phyloP scores from a whole-genome alignment of 2,797 vertebrate genomes.

The Sebastes hubbsi region DNA sequence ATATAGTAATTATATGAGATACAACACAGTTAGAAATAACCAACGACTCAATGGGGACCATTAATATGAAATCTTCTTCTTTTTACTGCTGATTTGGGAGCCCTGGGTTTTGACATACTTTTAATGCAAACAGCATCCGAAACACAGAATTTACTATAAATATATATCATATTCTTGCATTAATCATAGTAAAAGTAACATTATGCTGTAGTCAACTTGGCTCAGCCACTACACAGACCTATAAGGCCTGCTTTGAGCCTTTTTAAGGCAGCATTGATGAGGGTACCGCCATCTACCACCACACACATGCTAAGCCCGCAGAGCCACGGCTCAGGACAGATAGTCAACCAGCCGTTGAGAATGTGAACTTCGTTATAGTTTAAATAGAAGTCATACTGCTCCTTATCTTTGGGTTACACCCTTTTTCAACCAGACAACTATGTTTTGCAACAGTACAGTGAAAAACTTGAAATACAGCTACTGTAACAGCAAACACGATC shows the following conservation, averaged over 20 bases:
- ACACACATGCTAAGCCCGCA: not conserved
- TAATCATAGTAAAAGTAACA: not conserved
- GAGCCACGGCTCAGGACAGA: conserved; percentile 35
- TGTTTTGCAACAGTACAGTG: not conserved
- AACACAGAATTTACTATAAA: not conserved
- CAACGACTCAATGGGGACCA: not conserved
- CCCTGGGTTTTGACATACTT: not conserved
- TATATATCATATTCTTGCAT: not conserved
- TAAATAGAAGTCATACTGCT: conserved; percentile 15
- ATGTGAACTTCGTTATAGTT: conserved; percentile 30
- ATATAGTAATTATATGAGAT: not conserved
- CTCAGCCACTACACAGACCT: not conserved
- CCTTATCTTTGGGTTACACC: conserved; percentile 77
- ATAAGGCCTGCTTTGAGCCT: not conserved
- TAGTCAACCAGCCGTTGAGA: conserved; percentile 57
- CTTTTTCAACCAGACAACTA: conserved; percentile 23
- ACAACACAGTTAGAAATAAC: not conserved
- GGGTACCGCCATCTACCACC: conserved; percentile 17
- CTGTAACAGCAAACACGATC: not conserved
- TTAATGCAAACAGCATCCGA: not conserved
- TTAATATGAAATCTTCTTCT: not conserved
- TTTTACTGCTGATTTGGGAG: not conserved
- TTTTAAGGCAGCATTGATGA: not conserved
- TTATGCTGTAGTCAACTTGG: not conserved
- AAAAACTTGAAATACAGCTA: not conserved